phyloP scores from a whole-genome alignment of 2,888 invertebrate species.

The Mesorhabditis sp. region DNA sequence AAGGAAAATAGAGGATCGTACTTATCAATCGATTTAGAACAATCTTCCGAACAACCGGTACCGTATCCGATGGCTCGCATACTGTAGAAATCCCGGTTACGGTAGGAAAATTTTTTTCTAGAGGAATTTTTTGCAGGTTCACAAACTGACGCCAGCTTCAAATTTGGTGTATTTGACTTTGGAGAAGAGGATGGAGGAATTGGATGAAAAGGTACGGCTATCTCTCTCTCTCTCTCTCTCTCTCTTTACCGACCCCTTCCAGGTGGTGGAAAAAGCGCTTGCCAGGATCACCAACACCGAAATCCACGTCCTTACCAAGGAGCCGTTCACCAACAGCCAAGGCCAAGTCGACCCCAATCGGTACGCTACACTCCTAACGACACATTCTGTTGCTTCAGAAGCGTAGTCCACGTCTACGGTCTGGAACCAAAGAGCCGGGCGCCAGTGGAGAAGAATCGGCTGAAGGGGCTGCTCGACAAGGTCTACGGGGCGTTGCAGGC shows the following conservation, averaged over 20 bases:
- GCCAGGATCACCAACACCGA: constrained; percentile 33
- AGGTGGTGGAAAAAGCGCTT: constrained; percentile 26
- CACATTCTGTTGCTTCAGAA: constrained; percentile 12
- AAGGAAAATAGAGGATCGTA: neutral
- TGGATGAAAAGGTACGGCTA: constrained; percentile 26
- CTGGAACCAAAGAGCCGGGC: constrained; percentile 32
- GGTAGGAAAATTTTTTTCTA: constrained; percentile 14
- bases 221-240: too few relatives aligned
- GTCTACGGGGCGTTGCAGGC: neutral
- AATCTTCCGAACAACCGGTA: constrained; percentile 32
- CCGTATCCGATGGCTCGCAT: constrained; percentile 42
- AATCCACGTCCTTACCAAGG: constrained; percentile 41
- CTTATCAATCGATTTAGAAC: constrained; percentile 4
- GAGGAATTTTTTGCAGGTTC: constrained; percentile 24
- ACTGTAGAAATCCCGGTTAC: constrained; percentile 32
- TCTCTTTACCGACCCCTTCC: neutral
- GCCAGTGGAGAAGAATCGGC: constrained; percentile 30
- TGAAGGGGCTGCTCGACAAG: constrained; percentile 17
- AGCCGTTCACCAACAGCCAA: constrained; percentile 35
- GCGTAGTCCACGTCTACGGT: constrained; percentile 45
- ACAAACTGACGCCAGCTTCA: constrained; percentile 40
- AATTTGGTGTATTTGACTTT: constrained; percentile 45
- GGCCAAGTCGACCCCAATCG: constrained; percentile 26
- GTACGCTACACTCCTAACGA: constrained; percentile 2
- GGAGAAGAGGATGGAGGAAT: constrained; percentile 28